Conservation (phyloP, 2,797 vertebrate species). For the Cirrhinus mrigala region DNA sequence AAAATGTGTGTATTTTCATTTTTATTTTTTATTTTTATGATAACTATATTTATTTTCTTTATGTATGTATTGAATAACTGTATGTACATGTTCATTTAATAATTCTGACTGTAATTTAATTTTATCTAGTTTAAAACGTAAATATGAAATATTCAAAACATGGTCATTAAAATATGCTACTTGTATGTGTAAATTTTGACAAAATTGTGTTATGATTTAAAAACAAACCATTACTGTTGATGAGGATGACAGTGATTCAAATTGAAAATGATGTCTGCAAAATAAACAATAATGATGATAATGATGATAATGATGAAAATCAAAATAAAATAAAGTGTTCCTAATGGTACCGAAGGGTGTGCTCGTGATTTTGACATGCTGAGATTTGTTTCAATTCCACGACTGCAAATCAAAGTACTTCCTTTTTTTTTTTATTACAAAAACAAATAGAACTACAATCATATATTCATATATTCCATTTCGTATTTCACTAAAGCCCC, state of each 20-base stretch:
- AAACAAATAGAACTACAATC: constrained; percentile 19
- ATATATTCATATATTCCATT: constrained; percentile 37
- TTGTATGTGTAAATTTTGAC: constrained; percentile 83
- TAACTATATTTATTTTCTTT: constrained; percentile 84
- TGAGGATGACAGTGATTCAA: constrained; percentile 75
- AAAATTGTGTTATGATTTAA: constrained; percentile 79
- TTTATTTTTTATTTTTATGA: constrained; percentile 84
- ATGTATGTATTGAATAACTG: constrained; percentile 84
- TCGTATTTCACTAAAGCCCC: constrained; percentile 53
- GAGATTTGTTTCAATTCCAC: background rate
- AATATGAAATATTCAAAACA: constrained; percentile 73
- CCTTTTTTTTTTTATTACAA: constrained; percentile 20
- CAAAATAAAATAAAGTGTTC: constrained; percentile 63
- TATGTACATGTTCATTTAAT: constrained; percentile 83
- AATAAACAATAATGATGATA: constrained; percentile 70
- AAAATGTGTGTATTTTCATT: constrained; percentile 87
- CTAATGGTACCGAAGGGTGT: constrained; percentile 54
- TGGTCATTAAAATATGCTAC: constrained; percentile 80
- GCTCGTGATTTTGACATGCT: constrained; percentile 27
- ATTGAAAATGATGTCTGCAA: constrained; percentile 73
- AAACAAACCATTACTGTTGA: constrained; percentile 73
- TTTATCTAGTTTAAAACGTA: constrained; percentile 80
- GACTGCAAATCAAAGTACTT: background rate
- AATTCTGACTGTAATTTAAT: constrained; percentile 79
- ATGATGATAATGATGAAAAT: constrained; percentile 65